Evolutionary conservation across 2,797 vertebrate species (phyloP).

Genomic region (Semotilus atromaculatus): DNA sequence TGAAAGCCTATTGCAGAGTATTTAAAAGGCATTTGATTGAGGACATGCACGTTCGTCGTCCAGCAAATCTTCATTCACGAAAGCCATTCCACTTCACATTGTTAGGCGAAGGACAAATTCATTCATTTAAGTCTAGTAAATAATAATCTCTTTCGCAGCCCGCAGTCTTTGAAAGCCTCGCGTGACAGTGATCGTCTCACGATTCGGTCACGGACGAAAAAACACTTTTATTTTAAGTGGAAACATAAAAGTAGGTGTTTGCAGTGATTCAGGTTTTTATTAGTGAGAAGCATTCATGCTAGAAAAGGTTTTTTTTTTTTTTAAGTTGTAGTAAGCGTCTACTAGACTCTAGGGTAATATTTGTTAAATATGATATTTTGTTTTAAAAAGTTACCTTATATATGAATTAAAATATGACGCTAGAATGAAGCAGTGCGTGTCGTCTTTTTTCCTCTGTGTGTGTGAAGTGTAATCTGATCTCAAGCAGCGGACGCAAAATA

Average conservation of each 20-base stretch:
- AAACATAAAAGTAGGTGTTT: background rate
- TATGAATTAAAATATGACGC: background rate
- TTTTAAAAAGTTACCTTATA: background rate
- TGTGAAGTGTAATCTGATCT: background rate
- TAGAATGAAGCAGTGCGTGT: background rate
- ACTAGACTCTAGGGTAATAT: background rate
- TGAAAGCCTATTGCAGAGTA: no score
- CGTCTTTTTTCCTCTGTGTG: background rate
- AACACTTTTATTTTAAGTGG: background rate
- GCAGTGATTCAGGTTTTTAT: no score
- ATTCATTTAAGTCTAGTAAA: no score
- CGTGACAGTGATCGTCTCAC: no score
- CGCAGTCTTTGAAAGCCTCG: no score
- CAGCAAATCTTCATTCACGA: no score
- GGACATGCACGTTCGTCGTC: background rate
- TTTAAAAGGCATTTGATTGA: background rate
- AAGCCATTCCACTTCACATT: background rate
- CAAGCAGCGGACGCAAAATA: accelerated
- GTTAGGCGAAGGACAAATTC: no score
- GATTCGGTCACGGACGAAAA: no score
- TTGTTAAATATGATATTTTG: no score
- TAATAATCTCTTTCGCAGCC: no score
- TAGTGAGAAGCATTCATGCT: no score
- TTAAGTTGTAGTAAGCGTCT: background rate
- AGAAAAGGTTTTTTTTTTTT: background rate